Evolutionary conservation across 2,888 invertebrate species (phyloP), one percentile per base, ranked within the genome.

Genomic region (Hemithea aestivaria): DNA sequence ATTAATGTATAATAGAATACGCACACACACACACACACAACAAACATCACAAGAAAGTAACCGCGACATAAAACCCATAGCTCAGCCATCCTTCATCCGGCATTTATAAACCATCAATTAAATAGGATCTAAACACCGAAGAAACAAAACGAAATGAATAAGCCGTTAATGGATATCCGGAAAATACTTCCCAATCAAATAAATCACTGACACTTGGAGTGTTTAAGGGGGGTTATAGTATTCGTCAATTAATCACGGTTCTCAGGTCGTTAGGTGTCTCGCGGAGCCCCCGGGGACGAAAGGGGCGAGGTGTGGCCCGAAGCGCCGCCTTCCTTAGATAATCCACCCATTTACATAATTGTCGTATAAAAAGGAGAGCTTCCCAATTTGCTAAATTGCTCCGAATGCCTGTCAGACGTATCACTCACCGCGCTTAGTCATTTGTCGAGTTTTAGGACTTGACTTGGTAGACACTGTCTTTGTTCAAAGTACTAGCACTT

Each of bases 281-380:
- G 56, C 3, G 16, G 62, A 60, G 66, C 62, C 69, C 69, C 71
- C 55, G 53, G 73, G 71, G 80, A 72, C 62, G 74, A 73, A 75
- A 77, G 79, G 78, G 73, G 77, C 70, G 69, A 65, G 75, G 81
- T 68, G 79, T 75, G 78, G 76, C 77, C 66, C 71, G 57, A 65
- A 68, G 77, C 74, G 61, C 80, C 83, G 79, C 84, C 83, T 77
- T 77, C 77, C 65, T 65, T 61, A 73, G 79, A 81, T 87, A 87
- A 88, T 87, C 87, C 82, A 71, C 70, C 85, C 84, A 87, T 88
- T 87, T 87, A 85, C 87, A 87, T 88, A 88, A 88, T 88, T 88
- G 85, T 79, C 76, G 81, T 78, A 85, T 87, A 87, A 87, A 87
- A 87, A 87, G 74, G 76, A 83, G 74, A 76, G 80, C 76, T 82